Conservation (phyloP, 2,888 invertebrate species). For the Chrysolina haemoptera region DNA sequence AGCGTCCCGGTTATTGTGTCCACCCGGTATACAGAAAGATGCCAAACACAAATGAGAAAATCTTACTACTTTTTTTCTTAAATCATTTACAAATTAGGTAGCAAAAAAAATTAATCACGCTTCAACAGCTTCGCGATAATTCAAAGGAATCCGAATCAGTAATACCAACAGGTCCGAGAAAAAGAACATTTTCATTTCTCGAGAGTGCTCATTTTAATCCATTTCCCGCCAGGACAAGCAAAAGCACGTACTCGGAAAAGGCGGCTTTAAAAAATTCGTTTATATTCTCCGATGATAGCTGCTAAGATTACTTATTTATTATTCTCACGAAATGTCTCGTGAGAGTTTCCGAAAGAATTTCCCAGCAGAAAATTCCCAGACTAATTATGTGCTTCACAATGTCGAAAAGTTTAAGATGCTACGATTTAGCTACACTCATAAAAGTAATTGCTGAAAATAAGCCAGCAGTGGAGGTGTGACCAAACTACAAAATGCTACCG, state of each 20-base stretch:
- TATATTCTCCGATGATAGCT: constrained; percentile 29
- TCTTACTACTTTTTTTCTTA: too few species aligned
- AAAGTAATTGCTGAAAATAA: constrained; percentile 1
- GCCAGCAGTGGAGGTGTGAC: not conserved
- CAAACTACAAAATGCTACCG: not conserved
- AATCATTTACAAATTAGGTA: too few species aligned
- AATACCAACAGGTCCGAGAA: constrained; percentile 8
- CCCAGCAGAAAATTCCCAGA: constrained; percentile 34
- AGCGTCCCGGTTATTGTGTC: too few species aligned
- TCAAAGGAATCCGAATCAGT: not conserved
- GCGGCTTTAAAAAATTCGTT: constrained; percentile 15
- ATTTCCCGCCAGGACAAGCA: not conserved
- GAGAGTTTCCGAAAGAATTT: constrained; percentile 38
- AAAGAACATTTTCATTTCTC: constrained; percentile 6
- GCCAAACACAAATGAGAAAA: too few species aligned
- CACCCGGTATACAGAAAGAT: too few species aligned
- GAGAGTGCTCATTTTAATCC: not conserved
- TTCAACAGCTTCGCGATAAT: too few species aligned
- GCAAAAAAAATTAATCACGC: too few species aligned
- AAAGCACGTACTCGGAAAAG: constrained; percentile 17
- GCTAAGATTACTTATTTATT: constrained; percentile 40
- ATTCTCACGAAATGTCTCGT: constrained; percentile 30
- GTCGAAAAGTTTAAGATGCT: constrained; percentile 20
- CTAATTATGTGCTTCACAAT: constrained; percentile 36
- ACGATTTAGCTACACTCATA: constrained; percentile 4